A percentile compares a stretch with the other conserved stretches of the same genome.
Conservation (phyloP, 92 coral and sea anemone genomes). For the Hydrozoanthus gracilis region DNA sequence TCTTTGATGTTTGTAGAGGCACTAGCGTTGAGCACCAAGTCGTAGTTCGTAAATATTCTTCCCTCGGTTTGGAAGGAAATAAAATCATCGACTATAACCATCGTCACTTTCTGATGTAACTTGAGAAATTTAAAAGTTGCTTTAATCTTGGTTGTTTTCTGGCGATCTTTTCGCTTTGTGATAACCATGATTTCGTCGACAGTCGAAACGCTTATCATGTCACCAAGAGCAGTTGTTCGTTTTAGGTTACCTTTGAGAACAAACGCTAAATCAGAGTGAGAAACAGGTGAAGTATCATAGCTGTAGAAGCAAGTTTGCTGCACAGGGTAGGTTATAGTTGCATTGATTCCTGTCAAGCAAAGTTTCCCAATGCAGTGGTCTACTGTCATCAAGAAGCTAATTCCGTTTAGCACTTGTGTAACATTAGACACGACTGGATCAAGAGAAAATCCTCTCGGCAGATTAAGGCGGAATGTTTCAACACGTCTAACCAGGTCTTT, state of each 20-base stretch:
- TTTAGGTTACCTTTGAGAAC: constrained; percentile 26
- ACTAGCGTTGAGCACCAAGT: background rate
- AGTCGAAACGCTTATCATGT: constrained; percentile 6
- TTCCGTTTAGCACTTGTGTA: constrained; percentile 29
- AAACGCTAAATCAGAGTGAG: constrained; percentile 14
- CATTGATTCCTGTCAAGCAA: constrained; percentile 35
- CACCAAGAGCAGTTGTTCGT: background rate
- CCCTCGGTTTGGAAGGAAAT: constrained; percentile 31
- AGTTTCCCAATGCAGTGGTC: constrained; percentile 29
- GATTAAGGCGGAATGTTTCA: constrained; percentile 27
- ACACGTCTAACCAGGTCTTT: constrained; percentile 1
- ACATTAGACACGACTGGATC: constrained; percentile 6
- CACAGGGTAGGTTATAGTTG: constrained; percentile 24
- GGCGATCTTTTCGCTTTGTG: constrained; percentile 15
- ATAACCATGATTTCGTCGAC: constrained; percentile 9
- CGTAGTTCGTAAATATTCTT: constrained; percentile 8
- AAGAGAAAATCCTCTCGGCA: constrained; percentile 7
- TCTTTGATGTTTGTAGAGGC: constrained; percentile 23
- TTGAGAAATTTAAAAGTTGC: constrained; percentile 15
- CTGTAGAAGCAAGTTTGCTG: constrained; percentile 8
- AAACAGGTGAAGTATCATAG: background rate
- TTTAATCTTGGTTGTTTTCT: constrained; percentile 14
- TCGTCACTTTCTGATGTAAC: constrained; percentile 25
- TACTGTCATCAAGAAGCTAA: constrained; percentile 30
- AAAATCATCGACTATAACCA: background rate